Conservation (phyloP, 1,140 invertebrate species). For the Copidosoma floridanum region DNA sequence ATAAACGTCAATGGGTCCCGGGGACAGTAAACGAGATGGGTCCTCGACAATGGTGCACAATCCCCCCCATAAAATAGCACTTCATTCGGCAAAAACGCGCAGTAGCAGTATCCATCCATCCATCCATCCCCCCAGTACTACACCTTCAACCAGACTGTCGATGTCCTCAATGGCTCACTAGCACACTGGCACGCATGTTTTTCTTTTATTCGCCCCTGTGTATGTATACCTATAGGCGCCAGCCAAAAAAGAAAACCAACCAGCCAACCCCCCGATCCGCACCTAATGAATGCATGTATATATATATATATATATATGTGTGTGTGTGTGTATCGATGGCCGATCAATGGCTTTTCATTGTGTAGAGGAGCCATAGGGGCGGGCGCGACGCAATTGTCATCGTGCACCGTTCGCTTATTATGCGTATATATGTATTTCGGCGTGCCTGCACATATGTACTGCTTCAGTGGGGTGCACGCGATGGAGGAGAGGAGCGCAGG, state of each 20-base stretch:
- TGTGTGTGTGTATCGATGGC: constrained; percentile 28
- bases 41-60: not conserved
- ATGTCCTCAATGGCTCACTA: not conserved
- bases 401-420: not conserved
- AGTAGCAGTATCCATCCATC: constrained; percentile 26
- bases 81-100: constrained; percentile 30
- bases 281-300: constrained; percentile 1
- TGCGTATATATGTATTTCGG: not conserved
- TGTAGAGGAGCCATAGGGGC: constrained; percentile 1
- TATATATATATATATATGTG: constrained; percentile 8
- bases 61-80: constrained; percentile 38
- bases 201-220: not conserved
- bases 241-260: constrained; percentile 1
- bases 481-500: constrained; percentile 31
- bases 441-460: not conserved
- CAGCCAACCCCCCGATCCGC: too few relatives aligned
- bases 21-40: constrained; percentile 9
- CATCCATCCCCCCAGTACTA: too few relatives aligned
- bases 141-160: constrained; percentile 4
- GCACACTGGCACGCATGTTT: not conserved
- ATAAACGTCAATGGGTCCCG: constrained; percentile 36
- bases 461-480: not conserved
- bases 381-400: constrained; percentile 30
- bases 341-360: constrained; percentile 35
- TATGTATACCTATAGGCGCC: constrained; percentile 1